Percentiles rank a stretch among this genome's conserved stretches.
Evolutionary conservation across 2,797 vertebrate genomes (phyloP).

Genomic region (Epinephelus malabaricus): DNA sequence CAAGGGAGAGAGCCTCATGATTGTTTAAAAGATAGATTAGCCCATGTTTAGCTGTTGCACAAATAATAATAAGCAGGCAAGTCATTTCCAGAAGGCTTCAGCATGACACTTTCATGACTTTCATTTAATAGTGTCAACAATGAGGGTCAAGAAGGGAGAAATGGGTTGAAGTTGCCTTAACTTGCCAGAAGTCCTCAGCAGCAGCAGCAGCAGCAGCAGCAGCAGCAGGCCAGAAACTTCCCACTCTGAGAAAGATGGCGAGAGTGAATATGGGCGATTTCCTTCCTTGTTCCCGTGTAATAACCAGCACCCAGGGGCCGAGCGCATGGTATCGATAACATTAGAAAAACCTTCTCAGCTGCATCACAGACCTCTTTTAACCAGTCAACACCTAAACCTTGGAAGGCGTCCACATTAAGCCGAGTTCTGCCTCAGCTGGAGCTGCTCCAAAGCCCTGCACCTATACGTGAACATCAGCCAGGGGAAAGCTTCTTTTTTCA

Average conservation of each 20-base stretch:
- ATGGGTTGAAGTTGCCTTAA: slow-evolving; percentile 2
- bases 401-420: slow-evolving; percentile 36
- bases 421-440: slow-evolving; percentile 41
- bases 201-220: too few relatives aligned
- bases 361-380: slow-evolving; percentile 34
- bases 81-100: too few relatives aligned
- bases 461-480: slow-evolving; percentile 37
- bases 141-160: not conserved
- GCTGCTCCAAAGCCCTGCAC: slow-evolving; percentile 39
- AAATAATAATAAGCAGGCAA: too few relatives aligned
- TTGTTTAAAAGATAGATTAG: too few relatives aligned
- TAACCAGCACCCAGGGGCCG: slow-evolving; percentile 12
- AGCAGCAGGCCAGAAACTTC: slow-evolving; percentile 20
- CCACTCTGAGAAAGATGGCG: slow-evolving; percentile 12
- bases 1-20: too few relatives aligned
- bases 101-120: too few relatives aligned
- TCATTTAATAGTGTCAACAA: too few relatives aligned
- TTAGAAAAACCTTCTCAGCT: slow-evolving; percentile 38
- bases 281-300: slow-evolving; percentile 18
- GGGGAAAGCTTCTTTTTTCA: slow-evolving; percentile 20
- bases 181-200: slow-evolving; percentile 14
- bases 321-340: slow-evolving; percentile 21
- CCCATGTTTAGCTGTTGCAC: too few relatives aligned
- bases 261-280: slow-evolving; percentile 29
- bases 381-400: slow-evolving; percentile 47